Percentiles rank a stretch among this genome's conserved stretches.
Conservation (phyloP, 2,888 invertebrate species). For the Parnassius mnemosyne region DNA sequence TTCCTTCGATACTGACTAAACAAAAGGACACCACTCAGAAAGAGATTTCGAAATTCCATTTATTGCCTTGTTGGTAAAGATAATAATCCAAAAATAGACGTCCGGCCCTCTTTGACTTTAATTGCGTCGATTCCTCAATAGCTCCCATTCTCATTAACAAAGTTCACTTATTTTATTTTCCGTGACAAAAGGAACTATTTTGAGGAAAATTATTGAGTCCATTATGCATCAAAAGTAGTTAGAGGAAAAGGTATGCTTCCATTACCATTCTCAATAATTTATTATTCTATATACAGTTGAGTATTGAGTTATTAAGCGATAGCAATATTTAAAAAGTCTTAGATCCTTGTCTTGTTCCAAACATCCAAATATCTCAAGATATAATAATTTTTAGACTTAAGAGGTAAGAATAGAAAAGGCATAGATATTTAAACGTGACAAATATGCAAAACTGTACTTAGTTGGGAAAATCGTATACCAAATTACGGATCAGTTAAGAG, state of each 20-base stretch:
- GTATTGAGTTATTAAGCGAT: too few relatives aligned
- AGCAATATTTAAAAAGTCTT: too few relatives aligned
- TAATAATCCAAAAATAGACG: slow-evolving; percentile 60
- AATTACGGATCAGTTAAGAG: too few relatives aligned
- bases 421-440: too few relatives aligned
- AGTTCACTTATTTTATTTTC: slow-evolving; percentile 24
- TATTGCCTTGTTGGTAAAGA: slow-evolving; percentile 48
- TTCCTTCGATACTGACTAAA: slow-evolving; percentile 5
- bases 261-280: slow-evolving; percentile 13
- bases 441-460: too few relatives aligned
- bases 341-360: too few relatives aligned
- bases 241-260: slow-evolving; percentile 28
- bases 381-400: too few relatives aligned
- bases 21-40: slow-evolving; percentile 10
- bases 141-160: slow-evolving; percentile 72
- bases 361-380: too few relatives aligned
- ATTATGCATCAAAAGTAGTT: slow-evolving; percentile 23
- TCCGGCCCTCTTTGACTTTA: slow-evolving; percentile 55
- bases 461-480: too few relatives aligned
- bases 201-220: slow-evolving; percentile 34
- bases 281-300: background rate
- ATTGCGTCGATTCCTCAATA: slow-evolving; percentile 62
- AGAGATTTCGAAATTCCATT: slow-evolving; percentile 48
- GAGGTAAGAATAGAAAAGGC: too few relatives aligned
- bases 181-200: slow-evolving; percentile 18